phyloP scores from a whole-genome alignment of 2,113 vertebrate species.

The Argyrosomus japonicus region DNA sequence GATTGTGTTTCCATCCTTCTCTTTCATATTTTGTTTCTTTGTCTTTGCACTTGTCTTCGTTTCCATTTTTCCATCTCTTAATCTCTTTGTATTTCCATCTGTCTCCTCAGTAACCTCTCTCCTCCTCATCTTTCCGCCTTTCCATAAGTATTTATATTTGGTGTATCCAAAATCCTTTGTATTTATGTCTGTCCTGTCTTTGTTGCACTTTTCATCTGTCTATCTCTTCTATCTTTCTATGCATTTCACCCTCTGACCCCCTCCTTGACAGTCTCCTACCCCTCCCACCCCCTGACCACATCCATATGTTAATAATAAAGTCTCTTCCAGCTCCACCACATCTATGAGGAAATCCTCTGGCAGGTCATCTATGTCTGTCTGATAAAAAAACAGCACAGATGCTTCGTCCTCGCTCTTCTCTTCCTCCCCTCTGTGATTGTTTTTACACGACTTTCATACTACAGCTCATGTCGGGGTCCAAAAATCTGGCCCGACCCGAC shows the following conservation, averaged over 20 bases:
- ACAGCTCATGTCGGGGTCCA: constrained; percentile 9
- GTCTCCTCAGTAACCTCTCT: neutral
- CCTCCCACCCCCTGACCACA: constrained; percentile 50
- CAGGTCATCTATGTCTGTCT: constrained; percentile 63
- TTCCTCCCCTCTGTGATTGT: constrained; percentile 34
- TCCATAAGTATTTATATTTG: neutral
- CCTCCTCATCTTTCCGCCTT: constrained; percentile 19
- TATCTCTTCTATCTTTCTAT: constrained; percentile 31
- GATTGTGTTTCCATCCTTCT: neutral
- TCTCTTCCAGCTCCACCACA: constrained; percentile 68
- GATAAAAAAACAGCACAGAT: constrained; percentile 67
- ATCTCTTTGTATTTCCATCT: neutral
- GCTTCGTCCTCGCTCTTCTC: constrained; percentile 43
- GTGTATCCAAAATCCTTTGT: constrained; percentile 12
- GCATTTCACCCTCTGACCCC: constrained; percentile 40
- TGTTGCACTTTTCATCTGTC: constrained; percentile 38
- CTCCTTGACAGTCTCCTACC: constrained; percentile 20
- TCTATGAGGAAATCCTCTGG: constrained; percentile 75
- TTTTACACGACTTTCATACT: constrained; percentile 28
- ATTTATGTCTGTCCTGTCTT: constrained; percentile 8
- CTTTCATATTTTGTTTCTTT: neutral
- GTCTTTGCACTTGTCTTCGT: neutral
- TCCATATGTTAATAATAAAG: constrained; percentile 75
- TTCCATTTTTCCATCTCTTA: neutral
- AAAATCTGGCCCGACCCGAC: constrained; percentile 23